Evolutionary conservation across 53 echinoderm and acorn worm species (phyloP).

Genomic region (Apostichopus leukothele): DNA sequence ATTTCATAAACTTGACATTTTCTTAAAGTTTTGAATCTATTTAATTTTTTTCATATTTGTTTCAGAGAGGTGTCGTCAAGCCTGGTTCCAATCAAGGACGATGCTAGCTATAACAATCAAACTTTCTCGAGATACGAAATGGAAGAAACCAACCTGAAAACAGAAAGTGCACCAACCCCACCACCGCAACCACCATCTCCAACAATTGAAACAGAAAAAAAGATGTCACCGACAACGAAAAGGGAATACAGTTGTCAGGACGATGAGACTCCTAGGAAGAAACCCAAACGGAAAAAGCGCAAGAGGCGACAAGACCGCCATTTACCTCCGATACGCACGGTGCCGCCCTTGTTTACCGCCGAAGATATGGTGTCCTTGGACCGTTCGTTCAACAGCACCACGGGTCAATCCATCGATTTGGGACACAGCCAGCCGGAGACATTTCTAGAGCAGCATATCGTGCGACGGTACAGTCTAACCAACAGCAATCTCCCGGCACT

Average conservation of each 20-base stretch:
- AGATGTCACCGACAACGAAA: background rate
- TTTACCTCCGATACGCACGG: constrained; percentile 43
- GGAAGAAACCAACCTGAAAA: constrained; percentile 24
- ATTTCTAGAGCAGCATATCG: constrained; percentile 91
- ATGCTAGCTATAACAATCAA: constrained; percentile 7
- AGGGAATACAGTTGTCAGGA: constrained; percentile 8
- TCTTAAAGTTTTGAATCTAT: background rate
- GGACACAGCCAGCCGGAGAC: constrained; percentile 77
- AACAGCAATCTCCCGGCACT: background rate
- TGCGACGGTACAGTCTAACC: constrained; percentile 74
- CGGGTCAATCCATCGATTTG: constrained; percentile 51
- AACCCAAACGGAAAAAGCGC: constrained; percentile 44
- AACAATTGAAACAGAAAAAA: background rate
- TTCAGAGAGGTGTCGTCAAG: constrained; percentile 40
- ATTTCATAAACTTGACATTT: too few relatives aligned
- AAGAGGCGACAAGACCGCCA: constrained; percentile 47
- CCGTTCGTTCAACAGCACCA: constrained; percentile 24
- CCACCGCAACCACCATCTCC: background rate
- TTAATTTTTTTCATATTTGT: background rate
- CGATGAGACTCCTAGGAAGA: constrained; percentile 18
- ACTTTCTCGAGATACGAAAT: background rate
- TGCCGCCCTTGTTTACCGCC: constrained; percentile 46
- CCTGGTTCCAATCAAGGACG: constrained; percentile 36
- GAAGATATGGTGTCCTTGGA: constrained; percentile 56
- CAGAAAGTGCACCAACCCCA: background rate